Conservation (phyloP, 2,113 vertebrate species). For the Vidua chalybeata region DNA sequence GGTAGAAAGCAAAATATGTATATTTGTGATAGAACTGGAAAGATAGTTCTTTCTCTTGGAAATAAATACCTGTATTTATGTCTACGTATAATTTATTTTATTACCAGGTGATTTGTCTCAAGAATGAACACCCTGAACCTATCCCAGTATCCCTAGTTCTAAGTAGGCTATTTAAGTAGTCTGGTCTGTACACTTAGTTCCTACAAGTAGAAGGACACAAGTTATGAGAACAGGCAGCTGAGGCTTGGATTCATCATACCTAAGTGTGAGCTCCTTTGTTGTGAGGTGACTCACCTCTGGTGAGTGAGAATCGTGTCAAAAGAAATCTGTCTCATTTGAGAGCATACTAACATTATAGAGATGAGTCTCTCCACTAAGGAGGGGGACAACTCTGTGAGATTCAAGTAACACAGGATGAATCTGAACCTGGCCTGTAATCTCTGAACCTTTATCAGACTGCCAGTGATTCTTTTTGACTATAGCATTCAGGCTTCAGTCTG, state of each 20-base stretch:
- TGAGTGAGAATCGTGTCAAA: neutral
- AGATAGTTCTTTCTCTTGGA: neutral
- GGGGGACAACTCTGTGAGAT: neutral
- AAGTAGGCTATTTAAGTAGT: neutral
- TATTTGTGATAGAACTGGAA: constrained; percentile 17
- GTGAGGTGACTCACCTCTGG: neutral
- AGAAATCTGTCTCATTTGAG: neutral
- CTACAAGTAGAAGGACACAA: neutral
- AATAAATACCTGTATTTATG: constrained; percentile 32
- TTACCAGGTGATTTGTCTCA: neutral
- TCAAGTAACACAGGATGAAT: neutral
- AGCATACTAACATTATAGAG: neutral
- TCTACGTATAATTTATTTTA: constrained; percentile 39
- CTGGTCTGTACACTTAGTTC: neutral
- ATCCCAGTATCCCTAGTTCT: neutral
- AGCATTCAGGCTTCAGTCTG: neutral
- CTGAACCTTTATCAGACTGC: neutral
- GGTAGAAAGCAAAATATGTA: neutral
- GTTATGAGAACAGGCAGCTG: neutral
- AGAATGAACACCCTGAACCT: neutral
- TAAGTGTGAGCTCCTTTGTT: neutral
- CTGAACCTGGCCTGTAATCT: neutral
- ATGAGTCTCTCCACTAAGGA: neutral
- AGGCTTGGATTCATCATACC: neutral
- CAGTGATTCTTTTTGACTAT: neutral